These are phyloP conservation scores for Ancistrus triradiatus DNA, from an alignment of 2,113 vertebrate genomes.

Conservation along the genomic window DNA sequence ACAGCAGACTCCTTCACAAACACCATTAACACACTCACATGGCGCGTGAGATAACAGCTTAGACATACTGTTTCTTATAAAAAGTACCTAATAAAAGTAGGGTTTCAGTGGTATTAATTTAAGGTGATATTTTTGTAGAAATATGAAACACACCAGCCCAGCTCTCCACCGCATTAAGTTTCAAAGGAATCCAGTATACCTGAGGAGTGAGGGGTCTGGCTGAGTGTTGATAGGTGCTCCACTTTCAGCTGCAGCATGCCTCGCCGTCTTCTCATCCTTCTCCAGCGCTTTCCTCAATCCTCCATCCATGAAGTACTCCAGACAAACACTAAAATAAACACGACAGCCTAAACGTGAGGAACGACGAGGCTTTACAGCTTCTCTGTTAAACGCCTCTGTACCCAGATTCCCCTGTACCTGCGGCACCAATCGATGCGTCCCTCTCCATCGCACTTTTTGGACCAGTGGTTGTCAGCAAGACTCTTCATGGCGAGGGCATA, in stretches of 20 bases:
- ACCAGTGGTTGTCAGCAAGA: constrained; percentile 96
- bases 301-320: constrained; percentile 93
- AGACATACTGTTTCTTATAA: too few species aligned
- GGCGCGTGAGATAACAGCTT: too few species aligned
- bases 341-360: neutral
- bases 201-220: constrained; percentile 43
- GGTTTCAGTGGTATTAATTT: too few species aligned
- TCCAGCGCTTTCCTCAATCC: constrained; percentile 91
- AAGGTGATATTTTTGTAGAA: too few species aligned
- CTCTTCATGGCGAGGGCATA: constrained; percentile 98
- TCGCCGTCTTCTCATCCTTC: constrained; percentile 89
- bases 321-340: constrained; percentile 77
- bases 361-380: neutral
- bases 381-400: too few species aligned
- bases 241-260: constrained; percentile 63
- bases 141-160: too few species aligned
- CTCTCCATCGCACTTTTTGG: constrained; percentile 89
- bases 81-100: too few species aligned
- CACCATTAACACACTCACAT: too few species aligned
- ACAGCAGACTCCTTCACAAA: too few species aligned
- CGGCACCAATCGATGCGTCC: constrained; percentile 98
- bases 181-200: too few species aligned
- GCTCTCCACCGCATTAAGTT: too few species aligned
- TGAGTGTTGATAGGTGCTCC: constrained; percentile 60
- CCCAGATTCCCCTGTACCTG: too few species aligned